Evolutionary conservation across 2,797 vertebrate genomes (phyloP).

Genomic region (Amazona ochrocephala): DNA sequence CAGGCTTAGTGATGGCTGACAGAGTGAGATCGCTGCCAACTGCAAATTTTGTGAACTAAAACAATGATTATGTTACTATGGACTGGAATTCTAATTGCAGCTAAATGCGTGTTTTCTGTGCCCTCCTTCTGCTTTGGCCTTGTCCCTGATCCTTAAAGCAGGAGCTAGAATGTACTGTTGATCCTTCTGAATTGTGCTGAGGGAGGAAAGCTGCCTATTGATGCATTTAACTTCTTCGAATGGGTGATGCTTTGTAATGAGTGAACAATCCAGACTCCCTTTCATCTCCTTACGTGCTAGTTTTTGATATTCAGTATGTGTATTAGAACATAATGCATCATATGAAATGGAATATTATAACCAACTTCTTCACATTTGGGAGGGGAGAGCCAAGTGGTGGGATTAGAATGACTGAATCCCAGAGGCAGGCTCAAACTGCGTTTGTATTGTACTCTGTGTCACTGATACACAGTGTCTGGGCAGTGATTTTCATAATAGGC

Average conservation of each 20-base stretch:
- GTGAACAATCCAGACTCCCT: not conserved
- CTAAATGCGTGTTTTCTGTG: slow-evolving; percentile 24
- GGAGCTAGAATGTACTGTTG: not conserved
- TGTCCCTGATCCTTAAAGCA: slow-evolving; percentile 32
- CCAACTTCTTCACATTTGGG: not conserved
- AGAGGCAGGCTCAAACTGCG: not conserved
- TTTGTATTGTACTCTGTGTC: not conserved
- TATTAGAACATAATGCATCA: slow-evolving; percentile 23
- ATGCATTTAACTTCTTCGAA: slow-evolving; percentile 26
- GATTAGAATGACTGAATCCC: slow-evolving; percentile 44
- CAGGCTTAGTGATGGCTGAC: slow-evolving; percentile 44
- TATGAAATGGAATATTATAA: not conserved
- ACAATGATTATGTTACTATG: slow-evolving; percentile 60
- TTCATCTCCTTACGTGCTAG: not conserved
- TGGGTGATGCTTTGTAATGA: slow-evolving; percentile 19
- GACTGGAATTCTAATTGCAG: slow-evolving; percentile 58
- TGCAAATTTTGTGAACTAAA: slow-evolving; percentile 43
- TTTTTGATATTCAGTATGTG: slow-evolving; percentile 32
- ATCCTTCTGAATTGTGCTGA: not conserved
- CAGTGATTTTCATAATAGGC: slow-evolving; percentile 39
- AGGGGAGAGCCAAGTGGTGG: slow-evolving; percentile 17
- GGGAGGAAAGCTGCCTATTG: not conserved
- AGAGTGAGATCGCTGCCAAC: slow-evolving; percentile 36
- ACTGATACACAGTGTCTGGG: not conserved
- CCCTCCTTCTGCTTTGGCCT: slow-evolving; percentile 36